Evolutionary conservation across 2,797 vertebrate genomes (phyloP), one percentile per base, ranked within the genome.

Genomic region (Dicrostonyx torquatus): DNA sequence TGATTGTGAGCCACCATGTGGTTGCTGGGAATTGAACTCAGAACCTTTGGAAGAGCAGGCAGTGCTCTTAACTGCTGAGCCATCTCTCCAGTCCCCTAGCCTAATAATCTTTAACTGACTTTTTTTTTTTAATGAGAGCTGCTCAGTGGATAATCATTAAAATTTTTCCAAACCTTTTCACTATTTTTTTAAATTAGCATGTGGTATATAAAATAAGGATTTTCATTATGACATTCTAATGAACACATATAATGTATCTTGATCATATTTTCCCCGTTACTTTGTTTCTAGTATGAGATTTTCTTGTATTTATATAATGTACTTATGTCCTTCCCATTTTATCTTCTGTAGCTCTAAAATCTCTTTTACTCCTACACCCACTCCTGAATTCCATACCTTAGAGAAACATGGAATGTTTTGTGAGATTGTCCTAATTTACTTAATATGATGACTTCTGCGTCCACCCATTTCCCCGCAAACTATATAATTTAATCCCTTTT

Each of bases 81-180:
- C n/a, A n/a, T n/a, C n/a, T n/a, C n/a, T n/a, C n/a, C n/a, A n/a
- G n/a, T n/a, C n/a, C n/a, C n/a, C n/a, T n/a, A n/a, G n/a, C 45
- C 66, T 62, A 80, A 55, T 84, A 68, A 91, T 93, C 72, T 53
- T 66, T 64, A 77, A 91, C 31, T 90, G n/a, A 40, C 40, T 17
- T 64, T 91, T 80, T 64, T 91, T 80, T 80, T 17, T 18, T 93
- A 91, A 64, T 64, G 9, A 20, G 70, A 77, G 12, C 68, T 93
- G 64, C 12, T 66, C 6, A 85, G 18, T 85, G 18, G 31, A 22
- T 72, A 89, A 84, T 50, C 60, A 18, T 72, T 79, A 55, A 79
- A 31, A 6, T 24, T 53, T 70, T 70, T 53, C 66, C 22, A 70
- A 72, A 86, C 14, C n/a, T 29, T 86, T 53, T 37, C 13, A 53